phyloP scores from a whole-genome alignment of 2,797 vertebrate species.

The Lemur catta region DNA sequence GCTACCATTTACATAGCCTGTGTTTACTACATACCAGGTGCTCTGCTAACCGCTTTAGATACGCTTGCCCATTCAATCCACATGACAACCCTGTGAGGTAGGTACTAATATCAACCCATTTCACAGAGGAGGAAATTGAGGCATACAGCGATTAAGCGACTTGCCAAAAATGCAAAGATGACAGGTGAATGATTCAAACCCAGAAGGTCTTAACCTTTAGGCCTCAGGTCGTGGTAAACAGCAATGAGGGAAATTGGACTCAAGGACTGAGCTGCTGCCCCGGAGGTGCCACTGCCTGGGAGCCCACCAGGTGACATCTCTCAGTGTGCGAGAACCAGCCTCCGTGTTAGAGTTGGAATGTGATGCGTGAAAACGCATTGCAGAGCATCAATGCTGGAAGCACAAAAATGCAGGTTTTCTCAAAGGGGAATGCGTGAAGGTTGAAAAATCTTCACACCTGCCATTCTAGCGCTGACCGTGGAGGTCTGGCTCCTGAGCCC shows the following conservation, averaged over 20 bases:
- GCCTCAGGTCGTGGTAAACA: rapidly evolving
- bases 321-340: neutral
- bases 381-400: neutral
- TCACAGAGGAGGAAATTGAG: neutral
- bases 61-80: neutral
- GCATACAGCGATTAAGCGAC: neutral
- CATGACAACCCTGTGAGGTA: neutral
- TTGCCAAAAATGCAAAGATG: neutral
- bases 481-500: neutral
- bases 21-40: neutral
- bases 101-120: neutral
- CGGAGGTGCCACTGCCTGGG: rapidly evolving
- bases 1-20: neutral
- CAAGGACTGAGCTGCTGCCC: neutral
- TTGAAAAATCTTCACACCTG: neutral
- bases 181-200: neutral
- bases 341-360: neutral
- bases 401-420: neutral
- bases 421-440: neutral
- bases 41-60: neutral
- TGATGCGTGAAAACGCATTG: neutral
- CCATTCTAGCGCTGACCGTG: neutral
- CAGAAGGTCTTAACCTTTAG: neutral
- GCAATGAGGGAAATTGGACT: neutral
- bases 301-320: rapidly evolving